A percentile compares a stretch with the other conserved stretches of the same genome.
Evolutionary conservation across 2,888 invertebrate species (phyloP).

Genomic region (Parnassius glacialis): DNA sequence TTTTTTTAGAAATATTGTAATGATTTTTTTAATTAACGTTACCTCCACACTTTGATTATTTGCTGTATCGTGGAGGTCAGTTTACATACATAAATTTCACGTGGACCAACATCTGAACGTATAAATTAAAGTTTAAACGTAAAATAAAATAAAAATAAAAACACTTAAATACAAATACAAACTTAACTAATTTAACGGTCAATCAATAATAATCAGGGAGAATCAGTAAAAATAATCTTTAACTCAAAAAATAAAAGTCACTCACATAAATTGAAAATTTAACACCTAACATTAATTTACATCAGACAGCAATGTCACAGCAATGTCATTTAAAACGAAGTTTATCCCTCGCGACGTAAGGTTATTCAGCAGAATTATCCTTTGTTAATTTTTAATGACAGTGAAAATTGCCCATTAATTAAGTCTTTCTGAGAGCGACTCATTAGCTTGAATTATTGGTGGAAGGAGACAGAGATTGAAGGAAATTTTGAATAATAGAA

Average conservation of each 20-base stretch:
- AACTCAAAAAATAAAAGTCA: slow-evolving; percentile 4
- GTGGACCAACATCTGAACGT: too few species aligned
- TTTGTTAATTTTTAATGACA: slow-evolving; percentile 24
- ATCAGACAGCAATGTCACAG: background rate
- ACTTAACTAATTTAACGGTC: too few species aligned
- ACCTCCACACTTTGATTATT: too few species aligned
- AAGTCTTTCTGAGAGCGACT: slow-evolving; percentile 21
- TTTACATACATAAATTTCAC: too few species aligned
- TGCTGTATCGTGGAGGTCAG: too few species aligned
- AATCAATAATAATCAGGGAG: too few species aligned
- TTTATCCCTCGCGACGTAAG: background rate
- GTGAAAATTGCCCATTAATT: slow-evolving; percentile 29
- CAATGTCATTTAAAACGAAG: slow-evolving; percentile 1
- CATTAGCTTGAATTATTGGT: slow-evolving; percentile 26
- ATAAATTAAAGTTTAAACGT: too few species aligned
- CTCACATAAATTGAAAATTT: slow-evolving; percentile 1
- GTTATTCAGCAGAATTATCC: slow-evolving; percentile 15
- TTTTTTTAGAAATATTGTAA: slow-evolving; percentile 14
- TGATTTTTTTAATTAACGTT: too few species aligned
- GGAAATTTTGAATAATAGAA: slow-evolving; percentile 25
- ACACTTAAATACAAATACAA: too few species aligned
- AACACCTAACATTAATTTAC: background rate
- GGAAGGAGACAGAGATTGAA: slow-evolving; percentile 20
- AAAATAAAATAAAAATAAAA: too few species aligned
- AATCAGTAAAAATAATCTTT: background rate